Conservation (phyloP, 2,888 invertebrate species). For the Agrotis segetum region DNA sequence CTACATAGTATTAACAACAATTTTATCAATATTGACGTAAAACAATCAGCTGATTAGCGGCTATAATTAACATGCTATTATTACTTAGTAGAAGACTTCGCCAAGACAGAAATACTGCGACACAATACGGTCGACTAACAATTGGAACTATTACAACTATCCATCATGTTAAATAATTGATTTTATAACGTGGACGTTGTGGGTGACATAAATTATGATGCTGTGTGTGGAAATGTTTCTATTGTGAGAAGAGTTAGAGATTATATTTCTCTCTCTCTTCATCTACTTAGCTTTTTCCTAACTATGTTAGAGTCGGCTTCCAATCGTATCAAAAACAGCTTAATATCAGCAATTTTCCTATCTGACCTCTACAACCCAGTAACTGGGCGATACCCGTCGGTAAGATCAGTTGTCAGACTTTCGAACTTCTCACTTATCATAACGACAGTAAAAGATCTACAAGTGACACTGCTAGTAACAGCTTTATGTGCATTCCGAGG, state of each 20-base stretch:
- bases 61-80: conserved; percentile 51
- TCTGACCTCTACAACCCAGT: too few species aligned
- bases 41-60: conserved; percentile 54
- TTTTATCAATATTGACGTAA: conserved; percentile 49
- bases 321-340: too few species aligned
- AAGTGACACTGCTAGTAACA: too few species aligned
- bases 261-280: too few species aligned
- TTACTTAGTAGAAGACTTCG: conserved; percentile 26
- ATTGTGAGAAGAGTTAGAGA: not conserved
- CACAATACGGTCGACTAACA: conserved; percentile 18
- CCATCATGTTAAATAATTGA: conserved; percentile 46
- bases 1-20: conserved; percentile 9
- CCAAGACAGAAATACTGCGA: conserved; percentile 46
- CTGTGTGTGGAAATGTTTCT: not conserved
- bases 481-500: too few species aligned
- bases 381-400: too few species aligned
- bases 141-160: conserved; percentile 45
- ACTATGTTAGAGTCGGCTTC: too few species aligned
- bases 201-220: conserved; percentile 1
- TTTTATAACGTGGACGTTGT: conserved; percentile 19
- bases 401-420: too few species aligned
- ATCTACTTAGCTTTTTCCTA: too few species aligned
- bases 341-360: too few species aligned
- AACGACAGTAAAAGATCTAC: too few species aligned
- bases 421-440: too few species aligned